Conservation (phyloP, 35 echinoderm and acorn worm genomes). For the Diadema setosum region DNA sequence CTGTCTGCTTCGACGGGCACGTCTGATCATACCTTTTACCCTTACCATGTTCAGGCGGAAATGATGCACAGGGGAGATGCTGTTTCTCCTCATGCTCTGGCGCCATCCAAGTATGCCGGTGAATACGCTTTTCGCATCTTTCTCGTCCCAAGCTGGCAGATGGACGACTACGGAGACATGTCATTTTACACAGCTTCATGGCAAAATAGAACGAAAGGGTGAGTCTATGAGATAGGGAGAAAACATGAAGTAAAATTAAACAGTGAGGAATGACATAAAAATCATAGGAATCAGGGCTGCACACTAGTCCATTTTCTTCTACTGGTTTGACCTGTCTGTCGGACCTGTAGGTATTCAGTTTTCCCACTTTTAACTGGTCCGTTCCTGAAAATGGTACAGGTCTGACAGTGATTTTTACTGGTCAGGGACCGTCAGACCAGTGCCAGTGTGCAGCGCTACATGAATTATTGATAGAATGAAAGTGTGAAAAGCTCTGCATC, state of each 20-base stretch:
- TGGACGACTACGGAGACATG: constrained; percentile 15
- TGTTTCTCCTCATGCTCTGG: not conserved
- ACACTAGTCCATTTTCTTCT: too few relatives aligned
- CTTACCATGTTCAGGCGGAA: not conserved
- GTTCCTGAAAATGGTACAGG: not conserved
- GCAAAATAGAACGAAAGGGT: constrained; percentile 1
- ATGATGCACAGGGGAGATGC: not conserved
- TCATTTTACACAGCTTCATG: not conserved
- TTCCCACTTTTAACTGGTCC: too few relatives aligned
- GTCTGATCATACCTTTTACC: not conserved
- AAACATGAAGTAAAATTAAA: not conserved
- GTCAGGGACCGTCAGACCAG: too few relatives aligned
- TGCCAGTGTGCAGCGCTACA: too few relatives aligned
- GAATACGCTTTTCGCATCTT: not conserved
- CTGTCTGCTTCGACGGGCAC: not conserved
- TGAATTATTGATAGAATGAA: not conserved
- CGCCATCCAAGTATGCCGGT: not conserved
- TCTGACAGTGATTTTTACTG: not conserved
- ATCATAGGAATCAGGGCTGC: too few relatives aligned
- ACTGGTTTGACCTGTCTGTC: too few relatives aligned
- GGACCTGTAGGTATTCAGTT: too few relatives aligned
- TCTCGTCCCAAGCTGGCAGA: not conserved
- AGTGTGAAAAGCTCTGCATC: not conserved
- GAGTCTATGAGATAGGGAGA: too few relatives aligned
- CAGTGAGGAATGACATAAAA: not conserved